Base-by-base conservation (phyloP, 2,888 invertebrate genomes). In the Pyrrhosoma nymphula region DNA sequence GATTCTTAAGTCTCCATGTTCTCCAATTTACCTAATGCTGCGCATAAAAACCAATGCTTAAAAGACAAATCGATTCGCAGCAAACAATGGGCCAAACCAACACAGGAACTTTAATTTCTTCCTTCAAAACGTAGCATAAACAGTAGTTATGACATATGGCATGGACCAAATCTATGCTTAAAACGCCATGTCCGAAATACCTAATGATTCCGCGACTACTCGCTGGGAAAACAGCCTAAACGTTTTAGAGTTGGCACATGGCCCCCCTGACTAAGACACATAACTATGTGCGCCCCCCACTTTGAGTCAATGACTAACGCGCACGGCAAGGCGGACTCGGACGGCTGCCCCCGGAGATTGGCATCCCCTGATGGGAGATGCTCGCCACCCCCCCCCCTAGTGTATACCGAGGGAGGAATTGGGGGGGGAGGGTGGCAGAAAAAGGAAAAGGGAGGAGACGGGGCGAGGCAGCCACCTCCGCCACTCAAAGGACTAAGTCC, bases 261-360 rank as follows among this genome's bases (percentile, higher is more conserved):
- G 82, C 82, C 35, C 69, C 35, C 82, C 82, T 82, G 82, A 82
- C 82, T 82, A 82, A 82, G 82, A 82, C 30, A n/a, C 82, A 82
- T 35, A 82, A 82, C 82, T 82, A 82, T 82, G 82, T 35, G 35
- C 82, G 82, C 82, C 82, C 82, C 82, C 82, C 82, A 35, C 82
- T 82, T 82, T 82, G 82, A 82, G 30, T 82, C 35, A 82, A 82
- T 82, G 82, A 82, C 82, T 82, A 82, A 82, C 82, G 82, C 82
- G 82, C 82, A 82, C 30, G 35, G 82, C 82, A 35, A 30, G 82
- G 82, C 82, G 35, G 82, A 82, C 82, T 82, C 82, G 82, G 35
- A 6, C 69, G 69, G 69, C n/a, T n/a, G 14, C 82, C 35, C 82
- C 3, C 82, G 30, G 82, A 82, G 82, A 82, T 82, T 82, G 82